Conservation (phyloP, 2,888 invertebrate genomes). For the Allygus modestus region DNA sequence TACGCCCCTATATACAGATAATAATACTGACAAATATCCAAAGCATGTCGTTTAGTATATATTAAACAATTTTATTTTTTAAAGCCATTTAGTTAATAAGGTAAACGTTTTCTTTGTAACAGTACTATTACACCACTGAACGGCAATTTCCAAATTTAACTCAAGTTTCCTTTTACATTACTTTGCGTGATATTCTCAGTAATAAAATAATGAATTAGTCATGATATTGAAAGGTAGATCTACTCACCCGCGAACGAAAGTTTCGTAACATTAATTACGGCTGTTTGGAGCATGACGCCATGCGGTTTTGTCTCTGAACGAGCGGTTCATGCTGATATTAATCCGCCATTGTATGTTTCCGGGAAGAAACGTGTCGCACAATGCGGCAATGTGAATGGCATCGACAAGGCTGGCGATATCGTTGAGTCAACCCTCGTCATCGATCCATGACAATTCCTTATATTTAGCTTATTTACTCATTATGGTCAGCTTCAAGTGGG, state of each 20-base stretch:
- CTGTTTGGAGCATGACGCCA: neutral
- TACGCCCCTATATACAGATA: no score
- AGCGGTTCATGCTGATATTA: constrained; percentile 17
- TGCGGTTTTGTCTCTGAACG: neutral
- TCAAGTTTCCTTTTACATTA: no score
- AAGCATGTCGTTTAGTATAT: no score
- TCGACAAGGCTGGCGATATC: constrained; percentile 1
- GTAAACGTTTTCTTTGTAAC: no score
- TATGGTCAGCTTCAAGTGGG: no score
- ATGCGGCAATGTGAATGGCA: neutral
- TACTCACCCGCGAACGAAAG: neutral
- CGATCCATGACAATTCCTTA: neutral
- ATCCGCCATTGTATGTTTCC: constrained; percentile 30
- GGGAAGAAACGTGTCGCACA: constrained; percentile 39
- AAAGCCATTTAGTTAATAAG: no score
- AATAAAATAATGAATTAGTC: neutral
- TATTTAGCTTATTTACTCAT: no score
- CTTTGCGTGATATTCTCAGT: neutral
- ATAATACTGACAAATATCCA: no score
- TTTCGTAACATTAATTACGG: neutral
- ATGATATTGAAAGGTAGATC: neutral
- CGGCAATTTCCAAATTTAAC: no score
- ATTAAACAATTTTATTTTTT: no score
- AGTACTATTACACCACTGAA: no score
- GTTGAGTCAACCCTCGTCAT: constrained; percentile 11